Percentiles rank a stretch among this genome's conserved stretches.
These are phyloP conservation scores for Drosophila seguyi DNA, from an alignment of 1,140 invertebrate genomes.

Conservation along the genomic window DNA sequence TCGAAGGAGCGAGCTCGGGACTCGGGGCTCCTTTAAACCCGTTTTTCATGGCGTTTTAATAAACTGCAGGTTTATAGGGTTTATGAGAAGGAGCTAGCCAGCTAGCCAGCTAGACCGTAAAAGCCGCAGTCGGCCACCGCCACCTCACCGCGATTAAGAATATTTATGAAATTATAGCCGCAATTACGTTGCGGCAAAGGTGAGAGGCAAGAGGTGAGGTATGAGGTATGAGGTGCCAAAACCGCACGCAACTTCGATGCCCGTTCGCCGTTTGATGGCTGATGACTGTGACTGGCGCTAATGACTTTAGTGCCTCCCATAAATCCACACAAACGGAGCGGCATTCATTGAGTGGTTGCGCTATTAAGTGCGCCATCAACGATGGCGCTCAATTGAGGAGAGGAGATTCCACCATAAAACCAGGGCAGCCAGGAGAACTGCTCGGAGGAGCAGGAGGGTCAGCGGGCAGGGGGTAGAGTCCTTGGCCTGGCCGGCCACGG, in stretches of 20 bases:
- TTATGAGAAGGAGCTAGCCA: slow-evolving; percentile 17
- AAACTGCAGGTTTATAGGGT: slow-evolving; percentile 43
- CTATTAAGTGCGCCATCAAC: slow-evolving; percentile 78
- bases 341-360: slow-evolving; percentile 63
- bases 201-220: slow-evolving; percentile 20
- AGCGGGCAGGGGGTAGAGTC: slow-evolving; percentile 28
- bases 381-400: slow-evolving; percentile 70
- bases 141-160: slow-evolving; percentile 59
- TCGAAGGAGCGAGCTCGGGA: slow-evolving; percentile 34
- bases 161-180: slow-evolving; percentile 79
- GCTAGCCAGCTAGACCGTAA: slow-evolving; percentile 53
- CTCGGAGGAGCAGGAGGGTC: not conserved
- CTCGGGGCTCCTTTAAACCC: slow-evolving; percentile 35
- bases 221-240: slow-evolving; percentile 39
- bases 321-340: slow-evolving; percentile 71
- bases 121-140: slow-evolving; percentile 27
- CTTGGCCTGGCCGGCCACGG: slow-evolving; percentile 38
- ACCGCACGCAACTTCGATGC: slow-evolving; percentile 56
- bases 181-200: slow-evolving; percentile 53
- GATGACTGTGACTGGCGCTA: slow-evolving; percentile 69
- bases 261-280: slow-evolving; percentile 33
- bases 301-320: slow-evolving; percentile 79
- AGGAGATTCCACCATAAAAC: slow-evolving; percentile 74
- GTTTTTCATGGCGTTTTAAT: slow-evolving; percentile 66
- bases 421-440: slow-evolving; percentile 17